Evolutionary conservation across 2,888 invertebrate species (phyloP).

Genomic region (Pharmacophagus antenor): DNA sequence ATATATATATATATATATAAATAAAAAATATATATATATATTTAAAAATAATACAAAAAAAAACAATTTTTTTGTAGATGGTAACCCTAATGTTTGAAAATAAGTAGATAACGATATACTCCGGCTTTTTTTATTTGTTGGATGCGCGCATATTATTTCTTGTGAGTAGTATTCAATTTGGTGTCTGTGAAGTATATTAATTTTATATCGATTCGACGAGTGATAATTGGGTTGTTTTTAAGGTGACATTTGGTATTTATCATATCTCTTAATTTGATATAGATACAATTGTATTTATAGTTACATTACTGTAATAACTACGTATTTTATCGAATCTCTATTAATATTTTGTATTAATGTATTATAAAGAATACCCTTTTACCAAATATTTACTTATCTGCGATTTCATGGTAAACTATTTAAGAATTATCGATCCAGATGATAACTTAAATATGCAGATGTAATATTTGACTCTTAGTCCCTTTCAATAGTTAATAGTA

Average conservation of each 20-base stretch:
- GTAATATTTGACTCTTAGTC: background rate
- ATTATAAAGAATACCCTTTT: background rate
- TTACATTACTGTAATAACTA: background rate
- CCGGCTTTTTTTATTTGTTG: constrained; percentile 32
- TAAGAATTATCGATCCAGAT: background rate
- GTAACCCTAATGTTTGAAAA: constrained; percentile 32
- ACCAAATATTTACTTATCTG: background rate
- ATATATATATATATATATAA: too few relatives aligned
- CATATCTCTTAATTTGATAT: background rate
- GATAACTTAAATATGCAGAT: background rate
- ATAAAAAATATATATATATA: too few relatives aligned
- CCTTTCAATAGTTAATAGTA: background rate
- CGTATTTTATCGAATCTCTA: background rate
- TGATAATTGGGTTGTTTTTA: background rate
- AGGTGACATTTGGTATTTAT: background rate
- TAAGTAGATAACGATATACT: constrained; percentile 38
- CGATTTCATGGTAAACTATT: background rate
- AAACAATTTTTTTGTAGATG: constrained; percentile 7
- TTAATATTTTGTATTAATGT: background rate
- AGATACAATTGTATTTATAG: background rate
- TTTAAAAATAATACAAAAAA: too few relatives aligned
- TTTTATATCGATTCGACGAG: background rate
- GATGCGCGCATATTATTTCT: constrained; percentile 20
- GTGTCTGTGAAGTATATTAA: constrained; percentile 2
- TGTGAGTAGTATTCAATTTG: constrained; percentile 27